Conservation (phyloP, 2,888 invertebrate genomes). For the Hemicrepidius hirtus region DNA sequence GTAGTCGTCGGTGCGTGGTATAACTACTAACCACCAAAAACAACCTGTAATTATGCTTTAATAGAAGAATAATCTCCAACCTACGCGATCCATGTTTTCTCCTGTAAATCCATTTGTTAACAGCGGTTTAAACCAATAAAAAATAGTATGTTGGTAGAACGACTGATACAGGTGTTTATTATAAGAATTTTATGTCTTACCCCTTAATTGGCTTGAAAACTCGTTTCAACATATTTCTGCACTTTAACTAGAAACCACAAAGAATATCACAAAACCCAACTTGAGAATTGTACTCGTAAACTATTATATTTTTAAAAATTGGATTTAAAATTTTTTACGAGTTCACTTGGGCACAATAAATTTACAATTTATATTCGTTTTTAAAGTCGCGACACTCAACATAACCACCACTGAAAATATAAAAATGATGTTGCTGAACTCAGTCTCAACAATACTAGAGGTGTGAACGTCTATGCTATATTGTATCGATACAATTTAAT, state of each 20-base stretch:
- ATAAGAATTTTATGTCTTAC: slow-evolving; percentile 10
- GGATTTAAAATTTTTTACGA: slow-evolving; percentile 14
- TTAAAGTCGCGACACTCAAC: slow-evolving; percentile 19
- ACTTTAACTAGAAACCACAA: not conserved
- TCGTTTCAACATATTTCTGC: not conserved
- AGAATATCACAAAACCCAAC: not conserved
- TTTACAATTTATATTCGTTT: slow-evolving; percentile 21
- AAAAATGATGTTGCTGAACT: slow-evolving; percentile 29
- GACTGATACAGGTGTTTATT: not conserved
- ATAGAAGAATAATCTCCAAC: slow-evolving; percentile 5
- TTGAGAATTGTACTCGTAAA: slow-evolving; percentile 10
- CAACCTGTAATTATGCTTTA: slow-evolving; percentile 7
- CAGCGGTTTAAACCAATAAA: not conserved
- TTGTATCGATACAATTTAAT: slow-evolving; percentile 30
- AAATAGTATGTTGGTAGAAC: not conserved
- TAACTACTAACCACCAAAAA: slow-evolving; percentile 10
- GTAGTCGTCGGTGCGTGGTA: not conserved
- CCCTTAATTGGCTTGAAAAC: slow-evolving; percentile 10
- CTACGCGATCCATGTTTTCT: slow-evolving; percentile 8
- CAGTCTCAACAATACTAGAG: slow-evolving; percentile 14
- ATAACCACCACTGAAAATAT: slow-evolving; percentile 21
- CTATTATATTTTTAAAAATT: slow-evolving; percentile 3
- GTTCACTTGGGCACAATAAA: slow-evolving; percentile 6
- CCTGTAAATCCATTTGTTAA: slow-evolving; percentile 9
- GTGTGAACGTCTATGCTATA: slow-evolving; percentile 21